Evolutionary conservation across 2,888 invertebrate species (phyloP), one percentile per base, ranked within the genome.

Genomic region (Gastracanthus pulcherrimus): DNA sequence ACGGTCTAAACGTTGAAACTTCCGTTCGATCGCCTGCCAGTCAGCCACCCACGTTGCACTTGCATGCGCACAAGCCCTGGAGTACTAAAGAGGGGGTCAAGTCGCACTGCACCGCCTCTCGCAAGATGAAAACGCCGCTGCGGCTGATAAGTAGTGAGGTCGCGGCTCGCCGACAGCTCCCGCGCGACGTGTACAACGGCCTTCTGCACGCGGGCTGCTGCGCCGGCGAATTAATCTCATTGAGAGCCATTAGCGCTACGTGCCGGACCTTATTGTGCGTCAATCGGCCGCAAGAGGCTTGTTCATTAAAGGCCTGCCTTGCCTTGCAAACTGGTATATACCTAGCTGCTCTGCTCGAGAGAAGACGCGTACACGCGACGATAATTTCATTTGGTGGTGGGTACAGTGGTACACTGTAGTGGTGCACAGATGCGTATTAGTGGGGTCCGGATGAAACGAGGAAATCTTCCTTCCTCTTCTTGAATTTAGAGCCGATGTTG

Each of bases 211-310:
- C 69, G n/a, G 58, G 58, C 45, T 19, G 19, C 41, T n/a, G 34
- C 36, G 34, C 23, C 62, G 78, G 4, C 31, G 71, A 88, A 89
- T 88, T 87, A 88, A 87, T 87, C 87, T 84, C 84, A 87, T 85
- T 86, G 86, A 87, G 86, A 86, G 85, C 86, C 83, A 87, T 89
- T 86, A 86, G 83, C 83, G 85, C 86, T 87, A 86, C 84, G 85
- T 86, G 84, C 81, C 72, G 84, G 84, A 83, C 83, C 87, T 88
- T 85, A 87, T 87, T 87, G 86, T 87, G 76, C 84, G 81, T 82
- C 87, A 87, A 88, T 89, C 87, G 87, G 76, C 79, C 78, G 78
- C n/a, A n/a, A n/a, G n/a, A 78, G 66, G n/a, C 48, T 66, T 36
- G 48, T 75, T 76, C 74, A 76, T 76, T 75, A 75, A 36, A 19